Base-by-base conservation (phyloP, 2,888 invertebrate species). In the Dynastes hyllus region DNA sequence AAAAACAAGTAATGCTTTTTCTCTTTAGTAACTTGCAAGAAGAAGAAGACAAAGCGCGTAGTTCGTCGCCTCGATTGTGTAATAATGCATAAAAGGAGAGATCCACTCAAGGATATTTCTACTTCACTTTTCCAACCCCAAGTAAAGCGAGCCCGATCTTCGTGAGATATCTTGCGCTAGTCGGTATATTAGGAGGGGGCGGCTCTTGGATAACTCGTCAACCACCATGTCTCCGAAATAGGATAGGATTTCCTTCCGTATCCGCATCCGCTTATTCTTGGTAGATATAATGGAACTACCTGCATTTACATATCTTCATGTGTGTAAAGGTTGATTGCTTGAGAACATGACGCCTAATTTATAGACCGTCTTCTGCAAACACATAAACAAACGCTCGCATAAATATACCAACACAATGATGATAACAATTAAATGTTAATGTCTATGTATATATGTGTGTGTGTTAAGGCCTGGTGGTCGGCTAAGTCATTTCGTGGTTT, bases 201-300 rank as follows among this genome's bases (percentile, higher is more conserved):
- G 77, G 77, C 81, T 80, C 80, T 81, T 65, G 81, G 82, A 84
- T 82, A 86, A 86, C 87, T 66, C 80, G 82, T 84, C 82, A 87
- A 86, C 87, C 87, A 86, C 87, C 86, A 85, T 86, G 86, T 86
- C 86, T 85, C 86, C 86, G 83, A 83, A 82, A 85, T 83, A 84
- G 84, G 85, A 85, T 80, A 80, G 80, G 80, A 79, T 80, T 80
- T 80, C 80, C 80, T 80, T 80, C 80, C 80, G 80, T 78, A 80
- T 80, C 80, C 80, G 80, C 61, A 79, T 80, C 79, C 80, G 69
- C 58, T 61, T 55, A 63, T 77, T 66, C 70, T 71, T 63, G 22
- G 55, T 58, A 51, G 32, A 75, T 53, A 78, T 75, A 78, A 76
- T 84, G 80, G 81, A 79, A 80, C 80, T 80, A 82, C 82, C 81